These are phyloP conservation scores for Andrena fulva DNA, from an alignment of 2,888 invertebrate species.

Conservation along the genomic window DNA sequence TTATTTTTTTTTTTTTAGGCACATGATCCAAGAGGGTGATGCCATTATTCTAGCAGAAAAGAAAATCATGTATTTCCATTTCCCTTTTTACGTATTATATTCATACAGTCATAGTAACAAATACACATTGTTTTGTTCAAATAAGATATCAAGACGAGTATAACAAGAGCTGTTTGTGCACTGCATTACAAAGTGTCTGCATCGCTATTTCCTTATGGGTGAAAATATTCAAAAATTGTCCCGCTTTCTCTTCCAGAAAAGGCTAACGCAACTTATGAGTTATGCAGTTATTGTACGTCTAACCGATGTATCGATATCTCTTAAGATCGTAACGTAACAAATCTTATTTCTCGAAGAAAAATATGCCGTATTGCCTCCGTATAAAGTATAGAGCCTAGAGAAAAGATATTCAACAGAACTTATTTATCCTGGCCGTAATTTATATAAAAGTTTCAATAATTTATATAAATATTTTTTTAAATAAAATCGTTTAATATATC, in stretches of 20 bases:
- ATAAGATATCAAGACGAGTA: constrained; percentile 22
- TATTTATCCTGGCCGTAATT: constrained; percentile 14
- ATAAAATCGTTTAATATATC: constrained; percentile 40
- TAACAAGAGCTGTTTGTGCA: constrained; percentile 48
- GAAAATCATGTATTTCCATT: constrained; percentile 18
- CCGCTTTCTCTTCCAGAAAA: neutral
- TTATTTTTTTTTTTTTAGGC: constrained; percentile 32
- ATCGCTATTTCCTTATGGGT: constrained; percentile 14
- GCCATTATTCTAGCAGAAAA: constrained; percentile 30
- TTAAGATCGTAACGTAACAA: constrained; percentile 27
- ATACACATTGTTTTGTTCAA: constrained; percentile 9
- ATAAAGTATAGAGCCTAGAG: neutral
- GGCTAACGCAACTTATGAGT: constrained; percentile 29
- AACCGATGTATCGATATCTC: constrained; percentile 15
- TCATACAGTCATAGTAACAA: constrained; percentile 30
- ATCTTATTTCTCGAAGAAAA: constrained; percentile 17
- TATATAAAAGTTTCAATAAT: constrained; percentile 39
- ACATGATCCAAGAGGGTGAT: constrained; percentile 45
- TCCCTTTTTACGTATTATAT: constrained; percentile 6
- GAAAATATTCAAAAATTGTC: constrained; percentile 26
- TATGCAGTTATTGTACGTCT: constrained; percentile 3
- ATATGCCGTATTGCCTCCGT: constrained; percentile 5
- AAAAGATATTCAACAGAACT: constrained; percentile 27
- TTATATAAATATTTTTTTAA: constrained; percentile 47
- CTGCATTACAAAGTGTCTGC: constrained; percentile 40